Conservation (phyloP, 1,140 invertebrate species). For the Magallana ariakensis region DNA sequence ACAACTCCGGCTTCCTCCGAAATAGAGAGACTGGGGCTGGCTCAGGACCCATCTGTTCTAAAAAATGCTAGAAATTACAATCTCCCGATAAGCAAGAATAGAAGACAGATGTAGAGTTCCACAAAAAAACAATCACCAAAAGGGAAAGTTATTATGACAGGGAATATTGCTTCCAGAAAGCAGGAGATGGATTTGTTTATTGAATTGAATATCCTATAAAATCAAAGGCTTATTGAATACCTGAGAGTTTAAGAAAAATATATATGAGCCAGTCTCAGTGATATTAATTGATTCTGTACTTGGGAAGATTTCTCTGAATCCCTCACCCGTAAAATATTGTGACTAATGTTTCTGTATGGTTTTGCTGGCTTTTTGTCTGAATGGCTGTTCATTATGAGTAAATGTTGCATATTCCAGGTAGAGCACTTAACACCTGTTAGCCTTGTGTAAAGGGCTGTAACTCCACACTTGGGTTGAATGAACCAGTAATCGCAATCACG, state of each 20-base stretch:
- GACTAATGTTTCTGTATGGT: conserved; percentile 2
- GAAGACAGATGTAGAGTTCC: conserved; percentile 16
- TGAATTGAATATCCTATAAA: conserved; percentile 17
- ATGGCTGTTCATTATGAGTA: not conserved
- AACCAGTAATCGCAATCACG: not conserved
- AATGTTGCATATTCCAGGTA: conserved; percentile 22
- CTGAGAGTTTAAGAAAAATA: not conserved
- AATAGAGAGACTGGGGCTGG: too few relatives aligned
- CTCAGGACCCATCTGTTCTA: not conserved
- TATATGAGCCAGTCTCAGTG: not conserved
- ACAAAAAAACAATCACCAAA: not conserved
- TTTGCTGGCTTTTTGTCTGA: not conserved
- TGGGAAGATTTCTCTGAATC: conserved; percentile 25
- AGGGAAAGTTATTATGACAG: not conserved
- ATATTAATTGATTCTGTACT: conserved; percentile 16
- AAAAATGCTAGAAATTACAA: conserved; percentile 35
- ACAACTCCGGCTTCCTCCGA: too few relatives aligned
- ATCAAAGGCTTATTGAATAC: conserved; percentile 11
- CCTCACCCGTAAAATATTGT: not conserved
- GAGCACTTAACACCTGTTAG: not conserved
- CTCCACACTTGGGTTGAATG: not conserved
- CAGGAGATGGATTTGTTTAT: not conserved
- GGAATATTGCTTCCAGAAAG: not conserved
- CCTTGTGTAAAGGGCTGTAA: conserved; percentile 7
- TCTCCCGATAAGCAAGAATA: not conserved